Evolutionary conservation across 2,797 vertebrate genomes (phyloP), one percentile per base, ranked within the genome.

Genomic region (Crenuchus spilurus): DNA sequence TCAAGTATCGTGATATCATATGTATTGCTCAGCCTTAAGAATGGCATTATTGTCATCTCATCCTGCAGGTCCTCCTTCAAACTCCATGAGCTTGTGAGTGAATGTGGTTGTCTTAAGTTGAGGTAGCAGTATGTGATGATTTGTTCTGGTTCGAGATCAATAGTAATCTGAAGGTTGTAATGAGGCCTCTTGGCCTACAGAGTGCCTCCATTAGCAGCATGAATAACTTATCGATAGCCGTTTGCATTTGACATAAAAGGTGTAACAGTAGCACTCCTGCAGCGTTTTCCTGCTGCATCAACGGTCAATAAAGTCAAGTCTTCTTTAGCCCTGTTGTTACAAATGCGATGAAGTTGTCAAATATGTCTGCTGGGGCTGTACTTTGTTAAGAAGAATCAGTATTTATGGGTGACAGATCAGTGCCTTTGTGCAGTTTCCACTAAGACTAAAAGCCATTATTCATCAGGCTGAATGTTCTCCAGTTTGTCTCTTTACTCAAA

Each of bases 161-260:
- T 92, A 87, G 78, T 83, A 85, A 89, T 87, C 80, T 85, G 73
- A 68, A 77, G 76, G 87, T 85, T 84, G 76, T 90, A 89, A 89
- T 85, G 87, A 90, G 86, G 82, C 79, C 74, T 82, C 83, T 77
- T 66, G 78, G 83, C 35, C 79, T 85, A 78, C 80, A 75, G 57
- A 85, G 84, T 76, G 42, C 77, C 80, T 85, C 86, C 87, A 88
- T 91, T 90, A 89, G 83, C 75, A 61, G 86, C 86, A 87, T 86
- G 83, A 92, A 90, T 86, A 88, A 85, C 79, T 89, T 89, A 90
- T 89, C 35, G 89, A 90, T 76, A 72, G n/a, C 28, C 57, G 28
- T n/a, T 33, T 24, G n/a, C 26, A 52, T 14, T 52, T 26, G 18
- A n/a, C 6, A 49, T 31, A 58, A 52, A 58, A 39, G 22, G 24